These are phyloP conservation scores for Lepisosteus osseus DNA, from an alignment of 2,113 vertebrate species.

Conservation along the genomic window DNA sequence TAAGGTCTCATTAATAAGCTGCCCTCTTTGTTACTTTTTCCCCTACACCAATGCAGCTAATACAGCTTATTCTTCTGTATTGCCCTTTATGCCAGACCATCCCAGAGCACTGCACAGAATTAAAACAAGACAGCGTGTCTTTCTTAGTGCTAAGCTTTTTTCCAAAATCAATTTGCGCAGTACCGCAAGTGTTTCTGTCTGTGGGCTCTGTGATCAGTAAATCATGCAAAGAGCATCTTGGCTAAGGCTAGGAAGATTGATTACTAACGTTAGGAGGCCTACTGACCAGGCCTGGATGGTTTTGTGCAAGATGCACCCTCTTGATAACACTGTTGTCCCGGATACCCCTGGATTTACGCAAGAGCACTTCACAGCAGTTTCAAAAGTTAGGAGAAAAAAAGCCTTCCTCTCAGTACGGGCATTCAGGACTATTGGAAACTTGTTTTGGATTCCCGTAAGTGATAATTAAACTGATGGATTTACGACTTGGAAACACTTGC, in stretches of 20 bases:
- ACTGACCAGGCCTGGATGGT: not conserved
- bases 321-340: not conserved
- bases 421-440: not conserved
- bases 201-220: not conserved
- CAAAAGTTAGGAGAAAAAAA: too few relatives aligned
- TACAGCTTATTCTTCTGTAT: too few relatives aligned
- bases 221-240: not conserved
- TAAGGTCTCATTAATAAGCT: too few relatives aligned
- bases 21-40: too few relatives aligned
- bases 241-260: not conserved
- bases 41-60: too few relatives aligned
- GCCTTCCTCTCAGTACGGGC: not conserved
- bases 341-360: constrained; percentile 5
- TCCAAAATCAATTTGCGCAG: too few relatives aligned
- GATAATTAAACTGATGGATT: not conserved
- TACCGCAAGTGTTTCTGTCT: too few relatives aligned
- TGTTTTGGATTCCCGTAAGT: not conserved
- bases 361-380: not conserved
- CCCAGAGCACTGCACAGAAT: too few relatives aligned
- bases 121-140: too few relatives aligned
- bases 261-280: not conserved
- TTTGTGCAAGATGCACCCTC: not conserved
- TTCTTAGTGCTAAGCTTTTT: too few relatives aligned
- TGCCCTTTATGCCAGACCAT: too few relatives aligned
- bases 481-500: not conserved